These are phyloP conservation scores for Apodemia hepburni DNA, from an alignment of 2,888 invertebrate genomes.

Conservation along the genomic window DNA sequence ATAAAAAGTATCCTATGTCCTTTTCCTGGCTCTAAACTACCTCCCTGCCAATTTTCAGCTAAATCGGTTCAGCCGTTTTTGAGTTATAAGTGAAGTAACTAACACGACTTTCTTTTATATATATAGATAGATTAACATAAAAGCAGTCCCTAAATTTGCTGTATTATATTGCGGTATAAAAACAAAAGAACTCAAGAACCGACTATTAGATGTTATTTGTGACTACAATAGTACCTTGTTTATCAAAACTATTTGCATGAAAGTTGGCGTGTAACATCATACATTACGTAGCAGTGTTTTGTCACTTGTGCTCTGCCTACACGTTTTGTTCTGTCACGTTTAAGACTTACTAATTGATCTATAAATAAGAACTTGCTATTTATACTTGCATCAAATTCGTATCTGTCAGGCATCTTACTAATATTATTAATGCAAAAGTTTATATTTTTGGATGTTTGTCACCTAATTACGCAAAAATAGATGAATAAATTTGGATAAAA, in stretches of 20 bases:
- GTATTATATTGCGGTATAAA: not conserved
- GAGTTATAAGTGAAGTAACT: no score
- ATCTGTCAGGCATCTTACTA: not conserved
- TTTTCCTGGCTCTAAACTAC: no score
- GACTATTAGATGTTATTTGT: not conserved
- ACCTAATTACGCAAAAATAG: no score
- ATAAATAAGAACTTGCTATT: not conserved
- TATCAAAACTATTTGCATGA: constrained; percentile 16
- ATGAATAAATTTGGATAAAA: no score
- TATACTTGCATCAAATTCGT: not conserved
- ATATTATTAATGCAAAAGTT: not conserved
- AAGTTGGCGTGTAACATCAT: constrained; percentile 7
- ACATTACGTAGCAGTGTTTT: constrained; percentile 36
- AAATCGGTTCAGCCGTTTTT: no score
- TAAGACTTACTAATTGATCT: constrained; percentile 16
- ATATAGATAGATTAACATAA: no score
- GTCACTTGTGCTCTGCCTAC: constrained; percentile 48
- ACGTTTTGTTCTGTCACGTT: constrained; percentile 32
- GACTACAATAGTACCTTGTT: not conserved
- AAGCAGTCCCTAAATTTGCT: no score
- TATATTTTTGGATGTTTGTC: not conserved
- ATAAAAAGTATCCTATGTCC: no score
- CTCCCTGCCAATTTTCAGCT: no score
- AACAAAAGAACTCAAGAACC: not conserved
- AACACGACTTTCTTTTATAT: no score